Evolutionary conservation across 2,797 vertebrate genomes (phyloP), one percentile per base, ranked within the genome.

Genomic region (Smutsia temminckii): DNA sequence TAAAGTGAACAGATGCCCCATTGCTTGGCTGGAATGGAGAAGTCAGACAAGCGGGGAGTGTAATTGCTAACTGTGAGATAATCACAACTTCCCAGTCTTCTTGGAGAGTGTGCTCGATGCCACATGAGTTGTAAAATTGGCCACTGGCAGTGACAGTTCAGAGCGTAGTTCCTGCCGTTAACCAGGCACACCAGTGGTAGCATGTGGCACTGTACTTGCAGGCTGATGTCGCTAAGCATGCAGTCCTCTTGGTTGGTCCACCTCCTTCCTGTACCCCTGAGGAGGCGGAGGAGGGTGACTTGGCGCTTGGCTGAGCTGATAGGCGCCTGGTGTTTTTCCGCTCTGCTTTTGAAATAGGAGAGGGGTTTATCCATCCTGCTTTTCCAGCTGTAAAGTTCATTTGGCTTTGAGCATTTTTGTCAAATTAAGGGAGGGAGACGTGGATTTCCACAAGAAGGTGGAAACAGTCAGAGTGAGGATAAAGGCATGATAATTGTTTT

Each of bases 381-480:
- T 96, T 96, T 78, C 95, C 95, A 93, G 96, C 86, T 94, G 89
- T 63, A 79, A 96, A 95, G 91, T 53, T 94, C 93, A 77, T 78
- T 97, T 63, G 8, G 79, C 57, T 90, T 93, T 40, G 7, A 4
- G 83, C 96, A 25, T 84, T n/a, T n/a, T n/a, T n/a, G n/a, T n/a
- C n/a, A n/a, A n/a, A 42, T 12, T 51, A 83, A 87, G 63, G 79
- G 64, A 68, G 51, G 77, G 94, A 96, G 64, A 61, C 51, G 42
- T 81, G 74, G 84, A 61, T 81, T 97, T 93, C 97, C 64, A 93
- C 61, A 66, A 68, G 87, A 81, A 92, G 74, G 37, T 93, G 75
- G 72, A 78, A 74, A 46, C 51, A 7, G 74, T 78, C 46, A 55
- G 68, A 29, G 66, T 23, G 61, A 13, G 17, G 74, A 53, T 8